Evolutionary conservation across 2,797 vertebrate genomes (phyloP), one percentile per base, ranked within the genome.

Genomic region (Podarcis siculus): DNA sequence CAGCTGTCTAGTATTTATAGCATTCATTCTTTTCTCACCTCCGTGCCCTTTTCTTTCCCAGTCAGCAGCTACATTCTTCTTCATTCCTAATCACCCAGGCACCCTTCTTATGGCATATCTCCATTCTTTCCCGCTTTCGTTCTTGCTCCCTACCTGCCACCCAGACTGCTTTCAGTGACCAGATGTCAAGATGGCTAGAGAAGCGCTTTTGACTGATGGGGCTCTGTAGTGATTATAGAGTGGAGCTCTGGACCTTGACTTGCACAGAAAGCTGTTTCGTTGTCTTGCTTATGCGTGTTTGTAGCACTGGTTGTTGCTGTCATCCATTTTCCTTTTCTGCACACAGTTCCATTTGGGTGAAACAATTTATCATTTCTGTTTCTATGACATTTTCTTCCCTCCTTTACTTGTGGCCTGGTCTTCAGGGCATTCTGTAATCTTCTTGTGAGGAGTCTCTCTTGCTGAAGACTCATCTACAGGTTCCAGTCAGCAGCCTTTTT

Each of bases 311-410:
- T 82, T 86, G 73, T 49, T 82, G 79, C 64, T 89, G 78, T 66
- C 79, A 88, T 88, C 78, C 69, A 69, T 85, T 88, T 80, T 88
- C 73, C 58, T 82, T 82, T 73, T 72, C 83, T 82, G 64, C 49
- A 49, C 45, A 82, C 27, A 84, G 82, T 85, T 81, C 42, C 49
- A 66, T 87, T 85, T 71, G 72, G 25, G 1, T 49, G 39, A 88
- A 78, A 84, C 71, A 77, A 45, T 88, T 87, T 87, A 87, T 88
- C 83, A 82, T 82, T 87, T 88, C 83, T 82, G 79, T 64, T 78
- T 72, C n/a, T 37, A 25, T 88, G 42, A 82, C 72, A 76, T 82
- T 77, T 3, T 35, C n/a, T 3, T 6, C 55, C 79, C 27, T 35
- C 17, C 25, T 77, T 64, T 49, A 58, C 79, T 82, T 71, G 25